Evolutionary conservation across 2,797 vertebrate species (phyloP).

Genomic region (Oryzias sinensis): DNA sequence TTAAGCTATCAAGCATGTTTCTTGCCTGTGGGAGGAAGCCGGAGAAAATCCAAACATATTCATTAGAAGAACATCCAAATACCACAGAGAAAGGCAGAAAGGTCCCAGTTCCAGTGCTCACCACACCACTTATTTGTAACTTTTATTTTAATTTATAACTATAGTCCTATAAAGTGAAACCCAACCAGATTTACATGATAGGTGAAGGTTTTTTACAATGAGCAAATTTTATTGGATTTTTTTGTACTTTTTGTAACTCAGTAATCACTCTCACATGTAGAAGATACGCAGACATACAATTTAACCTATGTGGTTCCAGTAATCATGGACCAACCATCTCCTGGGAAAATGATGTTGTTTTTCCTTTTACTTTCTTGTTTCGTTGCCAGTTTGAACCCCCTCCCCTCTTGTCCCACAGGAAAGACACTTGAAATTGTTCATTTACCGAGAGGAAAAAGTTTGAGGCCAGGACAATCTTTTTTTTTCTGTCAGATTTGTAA

Average conservation of each 20-base stretch:
- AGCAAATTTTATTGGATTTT: too few species aligned
- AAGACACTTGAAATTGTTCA: conserved; percentile 81
- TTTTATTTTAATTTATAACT: neutral
- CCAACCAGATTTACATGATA: conserved; percentile 9
- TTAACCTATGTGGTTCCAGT: conserved; percentile 14
- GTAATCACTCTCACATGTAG: conserved; percentile 7
- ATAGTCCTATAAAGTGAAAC: conserved; percentile 11
- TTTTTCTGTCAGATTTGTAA: conserved; percentile 81
- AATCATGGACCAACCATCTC: conserved; percentile 46
- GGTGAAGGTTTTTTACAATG: neutral
- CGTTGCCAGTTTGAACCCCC: conserved; percentile 55
- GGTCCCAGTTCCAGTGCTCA: too few species aligned
- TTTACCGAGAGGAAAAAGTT: conserved; percentile 82
- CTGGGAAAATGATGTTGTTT: conserved; percentile 70
- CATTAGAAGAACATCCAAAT: too few species aligned
- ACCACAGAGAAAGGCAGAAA: too few species aligned
- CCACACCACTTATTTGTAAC: neutral
- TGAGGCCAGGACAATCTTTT: conserved; percentile 80
- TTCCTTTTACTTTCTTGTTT: conserved; percentile 61
- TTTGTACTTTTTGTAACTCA: too few species aligned
- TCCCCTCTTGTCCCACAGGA: conserved; percentile 73
- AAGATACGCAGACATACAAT: conserved; percentile 17
- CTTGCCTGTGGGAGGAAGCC: too few species aligned
- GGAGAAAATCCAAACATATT: too few species aligned
- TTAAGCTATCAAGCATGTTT: too few species aligned